Evolutionary conservation across 2,797 vertebrate species (phyloP).

Genomic region (Thaleichthys pacificus): DNA sequence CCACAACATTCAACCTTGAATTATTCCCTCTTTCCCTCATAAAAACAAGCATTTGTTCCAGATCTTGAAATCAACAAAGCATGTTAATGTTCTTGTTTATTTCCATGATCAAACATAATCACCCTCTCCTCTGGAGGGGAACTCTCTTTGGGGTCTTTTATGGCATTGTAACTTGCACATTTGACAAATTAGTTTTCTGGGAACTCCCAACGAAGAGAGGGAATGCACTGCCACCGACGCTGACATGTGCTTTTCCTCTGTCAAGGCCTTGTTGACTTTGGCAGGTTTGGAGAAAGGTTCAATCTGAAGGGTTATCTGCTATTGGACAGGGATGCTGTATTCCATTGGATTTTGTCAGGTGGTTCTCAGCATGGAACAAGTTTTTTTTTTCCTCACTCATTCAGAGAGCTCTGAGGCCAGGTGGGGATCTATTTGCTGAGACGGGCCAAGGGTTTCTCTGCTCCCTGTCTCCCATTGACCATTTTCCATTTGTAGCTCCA

Average conservation of each 20-base stretch:
- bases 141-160: conserved; percentile 69
- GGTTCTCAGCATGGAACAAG: conserved; percentile 31
- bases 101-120: conserved; percentile 76
- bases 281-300: conserved; percentile 55
- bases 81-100: conserved; percentile 76
- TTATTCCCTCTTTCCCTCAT: conserved; percentile 60
- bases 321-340: conserved; percentile 38
- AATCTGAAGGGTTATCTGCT: conserved; percentile 51
- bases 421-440: conserved; percentile 43
- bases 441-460: conserved; percentile 23
- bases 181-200: conserved; percentile 71
- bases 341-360: conserved; percentile 29
- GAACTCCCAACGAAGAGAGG: conserved; percentile 25
- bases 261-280: conserved; percentile 64
- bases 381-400: conserved; percentile 23
- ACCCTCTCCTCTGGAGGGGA: conserved; percentile 62
- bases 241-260: conserved; percentile 9
- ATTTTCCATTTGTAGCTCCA: conserved; percentile 35
- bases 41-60: conserved; percentile 67
- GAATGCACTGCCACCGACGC: neutral
- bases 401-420: conserved; percentile 30
- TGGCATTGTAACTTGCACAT: conserved; percentile 67
- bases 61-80: conserved; percentile 73
- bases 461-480: conserved; percentile 39
- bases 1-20: conserved; percentile 76